Base-by-base conservation (phyloP, 1,140 invertebrate genomes). In the Diorhabda elongata region DNA sequence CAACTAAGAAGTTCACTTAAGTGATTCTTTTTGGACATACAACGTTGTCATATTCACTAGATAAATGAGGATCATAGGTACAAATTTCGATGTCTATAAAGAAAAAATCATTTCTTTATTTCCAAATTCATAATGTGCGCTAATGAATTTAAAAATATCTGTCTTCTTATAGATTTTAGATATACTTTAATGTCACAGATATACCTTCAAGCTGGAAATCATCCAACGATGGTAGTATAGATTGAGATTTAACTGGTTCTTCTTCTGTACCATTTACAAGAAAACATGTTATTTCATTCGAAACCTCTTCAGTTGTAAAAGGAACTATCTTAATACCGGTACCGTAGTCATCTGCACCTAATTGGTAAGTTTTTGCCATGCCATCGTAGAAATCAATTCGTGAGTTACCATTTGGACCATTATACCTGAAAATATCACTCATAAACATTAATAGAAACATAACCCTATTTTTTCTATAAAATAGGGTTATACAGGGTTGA, bases 311-410 rank as follows among this genome's bases (percentile, higher is more conserved):
- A 1, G 90, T 95, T 0, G 94, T 95, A 67, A 96, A 84, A 3
- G 93, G 95, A 2, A 91, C 93, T 57, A 98, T 82, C 87, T 97
- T 97, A 41, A 94, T 84, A 71, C 87, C 89, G 0, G 86, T 85
- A 3, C 95, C 95, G 82, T 85, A 92, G 3, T 81, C 68, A 9
- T 87, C 88, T 63, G 76, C 81, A 0, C 73, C 81, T 6, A 94
- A 76, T 81, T 96, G 94, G 78, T 92, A 93, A 0, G 94, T 97
- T 81, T 94, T 92, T 0, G 94, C 92, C 89, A 95, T 93, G 26
- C 92, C 92, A 74, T 92, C 92, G 84, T 98, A 98, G 78, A 97
- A 98, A 83, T 98, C 96, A 72, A 98, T 95, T 67, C 96, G 86
- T 63, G 94, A 96, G 60, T 84, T 85, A 66, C 88, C 89, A 70